phyloP scores from a whole-genome alignment of 2,797 vertebrate species.

The Parotocinclus haroldoi region DNA sequence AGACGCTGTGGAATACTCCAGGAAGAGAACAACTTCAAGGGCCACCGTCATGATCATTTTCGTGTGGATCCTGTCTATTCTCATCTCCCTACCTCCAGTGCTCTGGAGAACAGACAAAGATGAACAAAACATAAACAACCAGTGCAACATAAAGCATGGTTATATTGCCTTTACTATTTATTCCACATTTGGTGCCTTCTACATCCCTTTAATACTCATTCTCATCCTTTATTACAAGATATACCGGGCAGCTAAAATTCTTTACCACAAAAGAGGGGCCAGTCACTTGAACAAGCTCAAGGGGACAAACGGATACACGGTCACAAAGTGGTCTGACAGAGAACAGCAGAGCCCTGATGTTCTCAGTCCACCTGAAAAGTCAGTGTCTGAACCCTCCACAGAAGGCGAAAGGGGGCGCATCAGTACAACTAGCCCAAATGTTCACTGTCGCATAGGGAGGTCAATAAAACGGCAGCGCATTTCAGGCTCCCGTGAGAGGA shows the following conservation, averaged over 20 bases:
- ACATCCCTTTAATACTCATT: conserved; percentile 90
- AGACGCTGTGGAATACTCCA: conserved; percentile 91
- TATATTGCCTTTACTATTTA: conserved; percentile 91
- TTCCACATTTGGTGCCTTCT: conserved; percentile 94
- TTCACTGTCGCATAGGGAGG: conserved; percentile 76
- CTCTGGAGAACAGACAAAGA: conserved; percentile 85
- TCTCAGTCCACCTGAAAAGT: conserved; percentile 81
- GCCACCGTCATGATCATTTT: conserved; percentile 87
- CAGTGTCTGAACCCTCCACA: conserved; percentile 83
- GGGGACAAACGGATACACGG: conserved; percentile 84
- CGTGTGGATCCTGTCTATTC: conserved; percentile 92
- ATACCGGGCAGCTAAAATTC: conserved; percentile 90
- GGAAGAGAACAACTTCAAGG: conserved; percentile 85
- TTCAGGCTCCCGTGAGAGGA: conserved; percentile 87
- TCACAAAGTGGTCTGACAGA: conserved; percentile 76
- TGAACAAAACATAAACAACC: conserved; percentile 77
- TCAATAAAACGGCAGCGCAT: conserved; percentile 85
- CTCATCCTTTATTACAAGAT: conserved; percentile 98
- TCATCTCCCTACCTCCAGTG: conserved; percentile 91
- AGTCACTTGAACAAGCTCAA: conserved; percentile 82
- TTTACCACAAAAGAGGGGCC: conserved; percentile 86
- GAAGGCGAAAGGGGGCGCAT: conserved; percentile 78
- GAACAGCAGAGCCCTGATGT: conserved; percentile 74
- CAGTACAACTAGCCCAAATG: conserved; percentile 67
- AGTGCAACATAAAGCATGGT: conserved; percentile 91